phyloP scores from a whole-genome alignment of 2,113 vertebrate species.

The Pungitius pungitius region DNA sequence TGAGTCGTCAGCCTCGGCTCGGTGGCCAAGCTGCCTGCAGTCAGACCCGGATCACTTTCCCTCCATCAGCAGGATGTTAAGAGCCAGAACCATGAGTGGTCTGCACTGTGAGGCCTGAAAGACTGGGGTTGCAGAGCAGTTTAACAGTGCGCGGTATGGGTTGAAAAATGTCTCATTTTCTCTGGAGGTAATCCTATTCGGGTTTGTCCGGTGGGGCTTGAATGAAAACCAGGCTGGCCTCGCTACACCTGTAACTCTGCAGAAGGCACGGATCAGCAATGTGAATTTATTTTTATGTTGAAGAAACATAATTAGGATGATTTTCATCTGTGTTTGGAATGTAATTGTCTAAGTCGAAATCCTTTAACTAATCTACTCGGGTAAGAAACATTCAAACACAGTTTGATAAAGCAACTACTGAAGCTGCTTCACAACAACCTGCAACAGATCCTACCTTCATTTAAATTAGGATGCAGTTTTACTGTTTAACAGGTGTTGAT shows the following conservation, averaged over 20 bases:
- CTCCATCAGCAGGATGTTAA: conserved; percentile 65
- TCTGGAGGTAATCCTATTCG: conserved; percentile 4
- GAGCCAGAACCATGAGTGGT: conserved; percentile 56
- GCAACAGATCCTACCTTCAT: neutral
- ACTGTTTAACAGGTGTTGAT: neutral
- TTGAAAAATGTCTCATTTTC: conserved; percentile 36
- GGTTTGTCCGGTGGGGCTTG: conserved; percentile 19
- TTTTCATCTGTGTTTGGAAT: conserved; percentile 1
- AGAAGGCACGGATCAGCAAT: conserved; percentile 17
- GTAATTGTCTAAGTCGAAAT: conserved; percentile 4
- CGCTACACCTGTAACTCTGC: conserved; percentile 26
- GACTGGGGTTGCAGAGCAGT: conserved; percentile 15
- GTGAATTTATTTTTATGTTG: neutral
- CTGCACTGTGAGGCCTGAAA: conserved; percentile 44
- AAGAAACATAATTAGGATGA: conserved; percentile 23
- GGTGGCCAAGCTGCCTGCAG: conserved; percentile 54
- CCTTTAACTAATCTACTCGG: conserved; percentile 28
- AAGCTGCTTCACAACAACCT: neutral
- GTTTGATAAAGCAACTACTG: too few relatives aligned
- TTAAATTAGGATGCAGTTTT: neutral
- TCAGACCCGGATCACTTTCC: conserved; percentile 60
- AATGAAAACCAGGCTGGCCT: conserved; percentile 21
- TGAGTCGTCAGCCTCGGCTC: conserved; percentile 59
- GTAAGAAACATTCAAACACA: neutral
- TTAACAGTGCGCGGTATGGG: conserved; percentile 26